Conservation (phyloP, 2,113 vertebrate genomes). For the Stegastes partitus region DNA sequence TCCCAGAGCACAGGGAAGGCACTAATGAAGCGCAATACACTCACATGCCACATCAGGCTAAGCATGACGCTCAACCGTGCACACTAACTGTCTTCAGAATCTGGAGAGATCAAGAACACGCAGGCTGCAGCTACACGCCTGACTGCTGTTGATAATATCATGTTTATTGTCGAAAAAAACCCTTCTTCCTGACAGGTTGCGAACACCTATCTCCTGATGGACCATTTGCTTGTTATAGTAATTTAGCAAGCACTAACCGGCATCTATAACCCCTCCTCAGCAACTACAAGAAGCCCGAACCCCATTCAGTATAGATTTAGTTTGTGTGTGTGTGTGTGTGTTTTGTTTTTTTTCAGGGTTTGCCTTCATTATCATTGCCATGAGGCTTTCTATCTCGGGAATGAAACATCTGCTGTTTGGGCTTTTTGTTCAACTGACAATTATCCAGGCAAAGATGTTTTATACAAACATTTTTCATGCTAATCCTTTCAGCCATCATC, state of each 20-base stretch:
- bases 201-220: slow-evolving; percentile 48
- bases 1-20: not conserved
- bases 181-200: slow-evolving; percentile 27
- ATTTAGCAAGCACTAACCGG: slow-evolving; percentile 40
- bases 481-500: slow-evolving; percentile 60
- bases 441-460: slow-evolving; percentile 69
- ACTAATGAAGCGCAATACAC: not conserved
- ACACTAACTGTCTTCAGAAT: not conserved
- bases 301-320: slow-evolving; percentile 46
- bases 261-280: slow-evolving; percentile 16
- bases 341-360: slow-evolving; percentile 30
- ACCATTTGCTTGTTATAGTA: slow-evolving; percentile 13
- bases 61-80: slow-evolving; percentile 2
- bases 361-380: slow-evolving; percentile 72
- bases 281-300: not conserved
- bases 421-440: slow-evolving; percentile 69
- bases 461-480: slow-evolving; percentile 64
- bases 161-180: slow-evolving; percentile 37
- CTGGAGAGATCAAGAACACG: not conserved
- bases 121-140: not conserved
- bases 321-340: slow-evolving; percentile 16
- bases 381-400: slow-evolving; percentile 59
- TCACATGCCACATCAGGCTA: not conserved
- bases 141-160: slow-evolving; percentile 27
- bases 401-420: slow-evolving; percentile 76